Evolutionary conservation across 2,888 invertebrate genomes (phyloP), one percentile per base, ranked within the genome.

Genomic region (Cataglyphis livida): DNA sequence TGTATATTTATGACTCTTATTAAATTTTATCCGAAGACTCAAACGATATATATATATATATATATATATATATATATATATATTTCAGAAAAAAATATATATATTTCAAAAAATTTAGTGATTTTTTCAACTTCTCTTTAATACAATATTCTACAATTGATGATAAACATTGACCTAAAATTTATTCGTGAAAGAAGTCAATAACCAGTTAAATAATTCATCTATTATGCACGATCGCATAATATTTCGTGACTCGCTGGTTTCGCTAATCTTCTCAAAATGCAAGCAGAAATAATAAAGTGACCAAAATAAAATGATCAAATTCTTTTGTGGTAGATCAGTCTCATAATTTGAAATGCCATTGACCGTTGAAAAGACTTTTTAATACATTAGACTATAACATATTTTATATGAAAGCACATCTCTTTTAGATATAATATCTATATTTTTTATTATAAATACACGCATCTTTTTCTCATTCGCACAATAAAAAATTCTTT

Each of bases 191-290:
- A 87, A 86, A 91, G 91, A 91, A 93, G 93, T 92, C 93, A 93
- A 91, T 92, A 93, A 93, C 93, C 93, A 92, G 90, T 92, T 93
- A 93, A 93, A 90, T 92, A 92, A 93, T 93, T 93, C 92, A 84
- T 87, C 86, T 91, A 87, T 90, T 93, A 91, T 90, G 91, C 90
- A 87, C 87, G 88, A 91, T 90, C 90, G 87, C 88, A 87, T 85
- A 90, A 90, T 91, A 89, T 89, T 90, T 89, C 88, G 84, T 87
- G 85, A 91, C 85, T 90, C 85, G 90, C 83, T 87, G 86, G 51
- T 66, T 88, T 66, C 74, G 79, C 65, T 68, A 76, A 18, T 66
- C 82, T 84, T 85, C 78, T 64, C 81, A 73, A 76, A 83, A 83
- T 79, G 64, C 70, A 68, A 65, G 59, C 62, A 62, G 82, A 81